Evolutionary conservation across 2,113 vertebrate species (phyloP), one percentile per base, ranked within the genome.

Genomic region (Macrotus californicus): DNA sequence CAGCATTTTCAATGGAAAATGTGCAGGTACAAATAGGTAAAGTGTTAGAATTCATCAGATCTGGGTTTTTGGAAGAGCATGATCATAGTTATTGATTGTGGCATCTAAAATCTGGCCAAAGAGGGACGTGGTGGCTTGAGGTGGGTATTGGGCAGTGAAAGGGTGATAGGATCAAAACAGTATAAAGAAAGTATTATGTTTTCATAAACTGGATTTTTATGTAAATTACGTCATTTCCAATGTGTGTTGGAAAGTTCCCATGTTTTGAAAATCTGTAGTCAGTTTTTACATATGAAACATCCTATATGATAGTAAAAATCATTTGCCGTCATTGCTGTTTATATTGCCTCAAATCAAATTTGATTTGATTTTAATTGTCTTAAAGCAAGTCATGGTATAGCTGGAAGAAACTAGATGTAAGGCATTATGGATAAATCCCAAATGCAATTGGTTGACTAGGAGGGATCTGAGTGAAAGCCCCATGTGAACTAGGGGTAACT

Each of bases 191-290:
- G 8, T 39, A 26, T 15, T 67, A n/a, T 24, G n/a, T n/a, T 90
- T 96, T 93, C 67, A 92, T 83, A 70, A 85, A n/a, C 61, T 81
- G n/a, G 36, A 36, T 89, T 88, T 87, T 91, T 64, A 95, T 81
- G 66, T 69, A 87, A 95, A 69, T 76, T 59, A 81, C 70, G 39
- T 94, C 11, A 1, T 84, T 94, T 90, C 50, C 21, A 87, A 50
- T 48, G 24, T 29, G 86, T 18, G 13, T 67, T 75, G 31, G 24
- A 82, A 81, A 84, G 34, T 83, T 66, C 31, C 7, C 70, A 21
- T 34, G 1, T 59, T 81, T 89, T 36, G 46, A 90, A 36, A 89
- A 11, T 19, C 46, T 43, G 7, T 64, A n/a, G 24, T 46, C 76
- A 86, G 31, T 52, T 77, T 87, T 93, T 67, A 46, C 54, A 59